Percentiles rank a stretch among this genome's conserved stretches.
Conservation (phyloP, 2,888 invertebrate genomes). For the Zaprionus bogoriensis region DNA sequence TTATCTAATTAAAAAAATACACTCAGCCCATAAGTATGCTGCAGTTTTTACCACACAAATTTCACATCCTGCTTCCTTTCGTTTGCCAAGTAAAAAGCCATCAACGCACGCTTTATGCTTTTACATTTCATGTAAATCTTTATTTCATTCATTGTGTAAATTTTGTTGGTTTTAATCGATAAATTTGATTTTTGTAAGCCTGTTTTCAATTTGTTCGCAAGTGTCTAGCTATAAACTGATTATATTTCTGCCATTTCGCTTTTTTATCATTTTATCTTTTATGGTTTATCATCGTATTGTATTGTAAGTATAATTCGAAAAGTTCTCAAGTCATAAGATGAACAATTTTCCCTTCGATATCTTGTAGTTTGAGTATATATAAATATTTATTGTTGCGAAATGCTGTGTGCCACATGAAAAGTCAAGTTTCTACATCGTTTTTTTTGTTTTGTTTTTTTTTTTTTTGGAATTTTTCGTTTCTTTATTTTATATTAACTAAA, state of each 20-base stretch:
- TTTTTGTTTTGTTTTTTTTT: constrained; percentile 6
- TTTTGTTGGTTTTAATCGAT: constrained; percentile 61
- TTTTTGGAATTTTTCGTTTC: constrained; percentile 53
- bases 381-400: constrained; percentile 12
- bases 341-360: constrained; percentile 48
- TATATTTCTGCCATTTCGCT: constrained; percentile 16
- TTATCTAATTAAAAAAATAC: neutral
- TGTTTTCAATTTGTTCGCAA: constrained; percentile 58
- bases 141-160: constrained; percentile 69
- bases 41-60: neutral
- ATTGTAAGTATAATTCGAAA: constrained; percentile 42
- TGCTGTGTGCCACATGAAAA: constrained; percentile 52
- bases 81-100: no score
- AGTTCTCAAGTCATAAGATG: constrained; percentile 64
- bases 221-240: constrained; percentile 58
- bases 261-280: neutral
- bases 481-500: constrained; percentile 71
- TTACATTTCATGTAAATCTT: constrained; percentile 73
- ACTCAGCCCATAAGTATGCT: neutral
- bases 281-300: neutral
- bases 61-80: neutral
- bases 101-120: no score
- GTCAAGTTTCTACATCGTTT: constrained; percentile 39
- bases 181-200: constrained; percentile 49
- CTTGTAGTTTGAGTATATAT: constrained; percentile 39